These are phyloP conservation scores for Drosophila anomelani DNA, from an alignment of 2,888 invertebrate species.

Conservation along the genomic window DNA sequence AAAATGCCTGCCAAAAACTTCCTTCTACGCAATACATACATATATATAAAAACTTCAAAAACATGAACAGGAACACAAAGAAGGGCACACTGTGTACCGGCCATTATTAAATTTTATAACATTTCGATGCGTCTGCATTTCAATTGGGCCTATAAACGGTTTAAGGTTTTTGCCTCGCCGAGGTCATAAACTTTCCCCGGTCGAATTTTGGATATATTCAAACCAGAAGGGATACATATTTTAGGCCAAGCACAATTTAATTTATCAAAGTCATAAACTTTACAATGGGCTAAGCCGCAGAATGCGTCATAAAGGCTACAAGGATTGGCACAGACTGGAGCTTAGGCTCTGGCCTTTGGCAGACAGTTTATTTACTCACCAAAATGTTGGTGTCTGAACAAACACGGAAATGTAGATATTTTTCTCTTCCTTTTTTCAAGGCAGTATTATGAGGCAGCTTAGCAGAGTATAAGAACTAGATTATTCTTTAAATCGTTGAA, in stretches of 20 bases:
- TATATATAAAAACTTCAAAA: slow-evolving; percentile 56
- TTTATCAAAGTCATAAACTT: slow-evolving; percentile 80
- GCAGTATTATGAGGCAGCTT: not conserved
- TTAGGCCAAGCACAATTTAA: slow-evolving; percentile 68
- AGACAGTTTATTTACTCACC: slow-evolving; percentile 28
- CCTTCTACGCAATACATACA: slow-evolving; percentile 7
- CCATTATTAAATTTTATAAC: slow-evolving; percentile 76
- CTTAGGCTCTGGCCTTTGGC: slow-evolving; percentile 28
- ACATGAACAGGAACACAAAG: slow-evolving; percentile 8
- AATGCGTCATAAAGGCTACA: slow-evolving; percentile 62
- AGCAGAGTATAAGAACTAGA: not conserved
- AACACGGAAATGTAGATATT: not conserved
- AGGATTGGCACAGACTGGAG: slow-evolving; percentile 26
- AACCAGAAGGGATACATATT: slow-evolving; percentile 17
- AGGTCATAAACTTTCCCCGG: slow-evolving; percentile 52
- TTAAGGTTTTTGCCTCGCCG: slow-evolving; percentile 51
- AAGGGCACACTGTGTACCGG: not conserved
- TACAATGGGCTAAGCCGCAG: slow-evolving; percentile 60
- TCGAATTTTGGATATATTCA: slow-evolving; percentile 43
- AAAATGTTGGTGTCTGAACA: slow-evolving; percentile 3
- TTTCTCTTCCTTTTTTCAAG: not conserved
- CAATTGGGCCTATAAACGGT: slow-evolving; percentile 72
- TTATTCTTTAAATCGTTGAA: not conserved
- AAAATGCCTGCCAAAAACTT: slow-evolving; percentile 48
- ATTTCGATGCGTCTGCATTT: slow-evolving; percentile 76